phyloP scores from a whole-genome alignment of 2,113 vertebrate species.

The Monarcha castaneiventris region DNA sequence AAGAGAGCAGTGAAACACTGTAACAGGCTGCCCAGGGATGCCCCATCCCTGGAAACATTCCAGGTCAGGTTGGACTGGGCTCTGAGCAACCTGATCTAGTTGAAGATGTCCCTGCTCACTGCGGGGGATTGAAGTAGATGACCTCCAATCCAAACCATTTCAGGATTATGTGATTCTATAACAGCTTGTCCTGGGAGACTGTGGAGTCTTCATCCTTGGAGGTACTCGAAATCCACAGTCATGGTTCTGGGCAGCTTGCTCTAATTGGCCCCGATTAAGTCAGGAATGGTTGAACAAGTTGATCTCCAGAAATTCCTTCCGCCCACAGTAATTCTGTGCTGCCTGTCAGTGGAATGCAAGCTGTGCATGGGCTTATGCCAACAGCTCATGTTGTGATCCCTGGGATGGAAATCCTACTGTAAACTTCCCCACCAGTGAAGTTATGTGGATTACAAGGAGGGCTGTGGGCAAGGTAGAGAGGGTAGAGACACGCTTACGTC shows the following conservation, averaged over 20 bases:
- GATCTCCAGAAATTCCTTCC: not conserved
- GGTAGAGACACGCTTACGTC: not conserved
- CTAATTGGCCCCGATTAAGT: not conserved
- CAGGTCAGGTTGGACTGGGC: no score
- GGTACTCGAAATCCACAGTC: not conserved
- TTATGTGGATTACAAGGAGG: not conserved
- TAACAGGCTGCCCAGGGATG: not conserved
- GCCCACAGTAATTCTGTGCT: not conserved
- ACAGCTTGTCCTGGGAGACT: not conserved
- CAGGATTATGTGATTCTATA: not conserved
- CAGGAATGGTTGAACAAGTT: not conserved
- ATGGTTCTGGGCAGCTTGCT: not conserved
- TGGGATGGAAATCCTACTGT: not conserved
- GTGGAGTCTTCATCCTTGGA: not conserved
- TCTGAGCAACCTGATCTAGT: not conserved
- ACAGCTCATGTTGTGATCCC: not conserved
- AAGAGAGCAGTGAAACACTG: not conserved
- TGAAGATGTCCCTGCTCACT: not conserved
- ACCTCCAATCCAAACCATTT: not conserved
- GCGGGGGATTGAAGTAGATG: not conserved
- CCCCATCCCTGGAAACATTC: not conserved
- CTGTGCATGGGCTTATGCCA: not conserved
- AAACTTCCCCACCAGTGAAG: not conserved
- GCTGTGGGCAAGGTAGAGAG: not conserved
- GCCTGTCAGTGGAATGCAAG: not conserved